Percentiles rank a stretch among this genome's conserved stretches.
phyloP scores from a whole-genome alignment of 64 coral and sea anemone genomes.

The Montipora sp. region DNA sequence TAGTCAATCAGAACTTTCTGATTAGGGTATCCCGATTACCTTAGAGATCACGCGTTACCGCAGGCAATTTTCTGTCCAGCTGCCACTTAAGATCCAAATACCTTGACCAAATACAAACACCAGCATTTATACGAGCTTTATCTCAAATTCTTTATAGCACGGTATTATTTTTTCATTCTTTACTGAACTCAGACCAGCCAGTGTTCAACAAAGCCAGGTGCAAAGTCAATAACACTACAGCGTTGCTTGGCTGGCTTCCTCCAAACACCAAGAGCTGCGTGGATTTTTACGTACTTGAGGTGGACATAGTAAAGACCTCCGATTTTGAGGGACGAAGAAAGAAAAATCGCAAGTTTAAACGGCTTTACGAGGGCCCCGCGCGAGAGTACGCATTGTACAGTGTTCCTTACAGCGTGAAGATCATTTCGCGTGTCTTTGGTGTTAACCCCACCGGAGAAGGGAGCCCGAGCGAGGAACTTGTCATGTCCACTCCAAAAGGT shows the following conservation, averaged over 20 bases:
- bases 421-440: conserved; percentile 73
- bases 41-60: too few relatives aligned
- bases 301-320: conserved; percentile 71
- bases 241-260: conserved; percentile 68
- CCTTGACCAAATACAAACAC: too few relatives aligned
- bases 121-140: too few relatives aligned
- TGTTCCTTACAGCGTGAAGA: conserved; percentile 78
- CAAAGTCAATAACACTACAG: conserved; percentile 82
- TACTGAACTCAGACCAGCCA: conserved; percentile 48
- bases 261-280: conserved; percentile 69
- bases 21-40: too few relatives aligned
- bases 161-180: not conserved
- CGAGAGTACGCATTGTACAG: conserved; percentile 76
- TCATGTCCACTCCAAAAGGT: conserved; percentile 91
- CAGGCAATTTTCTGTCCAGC: too few relatives aligned
- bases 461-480: conserved; percentile 64
- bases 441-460: conserved; percentile 84
- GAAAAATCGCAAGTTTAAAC: conserved; percentile 79
- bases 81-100: too few relatives aligned
- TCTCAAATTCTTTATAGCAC: too few relatives aligned
- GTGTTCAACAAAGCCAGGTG: conserved; percentile 74
- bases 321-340: conserved; percentile 60
- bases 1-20: too few relatives aligned
- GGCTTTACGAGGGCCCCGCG: conserved; percentile 81
- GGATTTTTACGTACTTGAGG: conserved; percentile 84